These are phyloP conservation scores for Crossaster papposus DNA, from an alignment of 53 echinoderm and acorn worm genomes.

Conservation along the genomic window DNA sequence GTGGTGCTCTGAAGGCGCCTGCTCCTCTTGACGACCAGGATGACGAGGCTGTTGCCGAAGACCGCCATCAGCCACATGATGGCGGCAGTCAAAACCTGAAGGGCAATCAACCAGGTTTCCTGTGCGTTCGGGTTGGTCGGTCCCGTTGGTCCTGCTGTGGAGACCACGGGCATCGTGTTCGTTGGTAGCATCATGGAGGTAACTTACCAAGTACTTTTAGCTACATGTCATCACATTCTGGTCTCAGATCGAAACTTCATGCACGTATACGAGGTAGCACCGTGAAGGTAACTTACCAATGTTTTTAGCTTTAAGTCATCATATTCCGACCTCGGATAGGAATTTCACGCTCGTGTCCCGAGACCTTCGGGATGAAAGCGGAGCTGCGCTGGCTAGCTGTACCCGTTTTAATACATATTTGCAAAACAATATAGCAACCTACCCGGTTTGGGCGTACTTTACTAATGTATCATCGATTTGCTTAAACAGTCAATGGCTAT, in stretches of 20 bases:
- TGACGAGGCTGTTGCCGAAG: constrained; percentile 84
- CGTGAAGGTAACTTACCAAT: neutral
- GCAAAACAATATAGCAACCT: no score
- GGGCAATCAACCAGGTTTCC: constrained; percentile 46
- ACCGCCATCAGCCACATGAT: constrained; percentile 79
- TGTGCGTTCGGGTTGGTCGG: constrained; percentile 25
- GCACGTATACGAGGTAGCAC: neutral
- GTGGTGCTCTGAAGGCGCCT: constrained; percentile 92
- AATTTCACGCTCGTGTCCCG: no score
- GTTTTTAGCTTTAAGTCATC: neutral
- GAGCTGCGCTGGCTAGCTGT: no score
- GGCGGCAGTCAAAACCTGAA: constrained; percentile 71
- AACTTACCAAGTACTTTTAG: neutral
- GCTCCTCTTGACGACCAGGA: constrained; percentile 81
- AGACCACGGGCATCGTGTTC: neutral
- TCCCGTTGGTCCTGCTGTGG: neutral
- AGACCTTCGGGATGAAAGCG: no score
- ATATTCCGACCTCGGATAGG: no score
- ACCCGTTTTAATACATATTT: no score
- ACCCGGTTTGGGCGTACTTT: no score
- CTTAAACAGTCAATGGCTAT: no score
- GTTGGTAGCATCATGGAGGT: neutral
- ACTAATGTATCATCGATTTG: no score
- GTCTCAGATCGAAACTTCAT: no score
- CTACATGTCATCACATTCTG: no score